Percentiles rank a stretch among this genome's conserved stretches.
Evolutionary conservation across 2,888 invertebrate species (phyloP).

Genomic region (Drosophila austrosaltans): DNA sequence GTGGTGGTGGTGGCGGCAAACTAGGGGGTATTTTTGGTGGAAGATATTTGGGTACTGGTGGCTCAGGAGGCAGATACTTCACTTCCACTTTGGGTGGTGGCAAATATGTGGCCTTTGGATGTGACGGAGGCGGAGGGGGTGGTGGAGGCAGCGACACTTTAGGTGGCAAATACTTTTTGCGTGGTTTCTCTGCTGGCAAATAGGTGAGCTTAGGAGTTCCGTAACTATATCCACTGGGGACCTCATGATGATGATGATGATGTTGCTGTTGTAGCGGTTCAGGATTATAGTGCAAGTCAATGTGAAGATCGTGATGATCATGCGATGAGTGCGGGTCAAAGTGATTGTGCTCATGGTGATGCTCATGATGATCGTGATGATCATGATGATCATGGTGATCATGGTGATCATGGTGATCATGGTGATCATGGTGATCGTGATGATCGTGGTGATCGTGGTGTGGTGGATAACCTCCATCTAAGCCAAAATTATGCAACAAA

Average conservation of each 20-base stretch:
- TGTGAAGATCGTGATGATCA: constrained; percentile 44
- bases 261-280: constrained; percentile 44
- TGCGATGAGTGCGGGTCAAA: constrained; percentile 1
- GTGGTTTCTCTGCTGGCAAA: constrained; percentile 37
- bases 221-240: constrained; percentile 61
- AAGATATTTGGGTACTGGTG: constrained; percentile 47
- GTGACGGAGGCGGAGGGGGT: constrained; percentile 61
- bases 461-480: neutral
- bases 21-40: constrained; percentile 51
- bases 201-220: constrained; percentile 43
- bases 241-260: constrained; percentile 38
- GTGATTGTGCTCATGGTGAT: constrained; percentile 23
- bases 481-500: constrained; percentile 44
- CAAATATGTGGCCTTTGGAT: constrained; percentile 48
- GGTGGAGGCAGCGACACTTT: constrained; percentile 69
- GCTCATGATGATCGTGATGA: constrained; percentile 18
- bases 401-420: constrained; percentile 31
- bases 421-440: constrained; percentile 39
- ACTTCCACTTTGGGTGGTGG: constrained; percentile 44
- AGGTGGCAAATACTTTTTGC: constrained; percentile 63
- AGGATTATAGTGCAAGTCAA: constrained; percentile 49
- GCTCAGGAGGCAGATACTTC: constrained; percentile 49
- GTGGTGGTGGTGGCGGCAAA: constrained; percentile 48
- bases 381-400: constrained; percentile 32
- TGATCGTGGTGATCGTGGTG: constrained; percentile 20